Evolutionary conservation across 2,113 vertebrate species (phyloP).

Genomic region (Rhinoptilus africanus): DNA sequence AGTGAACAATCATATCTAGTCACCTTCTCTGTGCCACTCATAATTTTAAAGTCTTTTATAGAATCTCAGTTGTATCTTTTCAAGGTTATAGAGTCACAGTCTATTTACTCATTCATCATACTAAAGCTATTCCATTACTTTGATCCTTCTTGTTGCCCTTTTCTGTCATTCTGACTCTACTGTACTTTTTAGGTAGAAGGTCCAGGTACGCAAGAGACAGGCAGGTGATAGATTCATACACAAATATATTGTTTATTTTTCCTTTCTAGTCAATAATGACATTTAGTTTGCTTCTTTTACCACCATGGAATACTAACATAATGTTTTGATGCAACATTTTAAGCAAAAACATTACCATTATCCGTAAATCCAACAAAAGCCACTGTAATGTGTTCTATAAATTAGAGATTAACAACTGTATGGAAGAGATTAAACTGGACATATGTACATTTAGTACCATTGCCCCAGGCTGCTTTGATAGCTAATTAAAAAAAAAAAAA

Average conservation of each 20-base stretch:
- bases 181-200: not conserved
- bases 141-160: not conserved
- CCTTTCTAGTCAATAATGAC: not conserved
- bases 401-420: not conserved
- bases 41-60: not conserved
- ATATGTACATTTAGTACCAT: not conserved
- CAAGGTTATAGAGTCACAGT: constrained; percentile 1
- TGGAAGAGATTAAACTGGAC: not conserved
- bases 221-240: not conserved
- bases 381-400: not conserved
- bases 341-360: not conserved
- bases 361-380: not conserved
- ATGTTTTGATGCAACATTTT: not conserved
- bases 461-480: not conserved
- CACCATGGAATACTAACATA: not conserved
- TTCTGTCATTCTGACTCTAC: not conserved
- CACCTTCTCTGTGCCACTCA: not conserved
- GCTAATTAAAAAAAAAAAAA: not conserved
- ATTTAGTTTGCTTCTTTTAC: not conserved
- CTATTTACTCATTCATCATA: constrained; percentile 28
- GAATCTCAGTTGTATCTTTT: not conserved
- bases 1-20: not conserved
- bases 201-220: not conserved
- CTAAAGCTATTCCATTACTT: not conserved
- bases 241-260: not conserved